Evolutionary conservation across 2,797 vertebrate species (phyloP).

Genomic region (Eptatretus atami): DNA sequence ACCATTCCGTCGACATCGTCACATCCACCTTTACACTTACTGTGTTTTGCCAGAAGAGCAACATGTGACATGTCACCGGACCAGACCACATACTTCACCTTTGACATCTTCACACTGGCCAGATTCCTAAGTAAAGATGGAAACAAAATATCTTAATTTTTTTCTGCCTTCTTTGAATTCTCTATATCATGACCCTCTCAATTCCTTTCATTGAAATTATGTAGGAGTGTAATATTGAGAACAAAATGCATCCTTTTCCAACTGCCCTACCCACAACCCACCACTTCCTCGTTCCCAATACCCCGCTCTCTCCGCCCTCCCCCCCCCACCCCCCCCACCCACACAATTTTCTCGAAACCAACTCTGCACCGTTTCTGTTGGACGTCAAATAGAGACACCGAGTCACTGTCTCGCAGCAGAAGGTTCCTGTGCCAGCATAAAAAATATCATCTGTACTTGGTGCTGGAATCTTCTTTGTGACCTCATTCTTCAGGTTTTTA

Average conservation of each 20-base stretch:
- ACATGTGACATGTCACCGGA: conserved; percentile 82
- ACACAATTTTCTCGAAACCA: too few relatives aligned
- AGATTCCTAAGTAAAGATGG: conserved; percentile 22
- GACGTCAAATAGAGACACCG: conserved; percentile 68
- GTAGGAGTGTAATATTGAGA: too few relatives aligned
- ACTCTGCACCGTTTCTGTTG: conserved; percentile 57
- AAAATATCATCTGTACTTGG: conserved; percentile 93
- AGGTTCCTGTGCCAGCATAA: conserved; percentile 66
- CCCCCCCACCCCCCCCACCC: too few relatives aligned
- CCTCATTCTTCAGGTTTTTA: conserved; percentile 94
- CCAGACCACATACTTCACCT: conserved; percentile 97
- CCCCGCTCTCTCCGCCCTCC: neutral
- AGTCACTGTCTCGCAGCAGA: conserved; percentile 42
- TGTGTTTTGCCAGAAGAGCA: conserved; percentile 73
- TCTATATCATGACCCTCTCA: too few relatives aligned
- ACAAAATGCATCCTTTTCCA: too few relatives aligned
- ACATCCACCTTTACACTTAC: conserved; percentile 16
- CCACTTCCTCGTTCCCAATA: neutral
- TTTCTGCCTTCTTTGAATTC: too few relatives aligned
- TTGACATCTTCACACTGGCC: conserved; percentile 77
- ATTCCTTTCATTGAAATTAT: too few relatives aligned
- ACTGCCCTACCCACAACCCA: neutral
- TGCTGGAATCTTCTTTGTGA: conserved; percentile 86
- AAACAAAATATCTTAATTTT: neutral
- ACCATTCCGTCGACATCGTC: conserved; percentile 3